Evolutionary conservation across 2,888 invertebrate genomes (phyloP).

Genomic region (Onchidella celtica): DNA sequence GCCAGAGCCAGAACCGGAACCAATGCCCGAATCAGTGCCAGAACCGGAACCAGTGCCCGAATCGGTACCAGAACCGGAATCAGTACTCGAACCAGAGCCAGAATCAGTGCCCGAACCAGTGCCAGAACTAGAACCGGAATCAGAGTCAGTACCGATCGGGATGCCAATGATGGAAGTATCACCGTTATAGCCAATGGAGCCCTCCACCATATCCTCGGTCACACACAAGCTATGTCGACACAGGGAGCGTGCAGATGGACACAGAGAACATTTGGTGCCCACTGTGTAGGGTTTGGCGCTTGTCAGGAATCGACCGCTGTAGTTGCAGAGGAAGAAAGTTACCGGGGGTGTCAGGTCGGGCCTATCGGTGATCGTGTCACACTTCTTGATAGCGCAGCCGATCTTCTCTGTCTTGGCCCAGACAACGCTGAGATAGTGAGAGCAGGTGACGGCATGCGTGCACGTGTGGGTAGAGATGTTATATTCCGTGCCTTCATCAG

Average conservation of each 20-base stretch:
- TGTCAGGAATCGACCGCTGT: background rate
- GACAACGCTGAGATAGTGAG: background rate
- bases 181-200: background rate
- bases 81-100: no score
- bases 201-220: background rate
- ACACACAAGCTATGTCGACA: background rate
- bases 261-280: background rate
- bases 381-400: background rate
- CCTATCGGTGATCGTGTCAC: background rate
- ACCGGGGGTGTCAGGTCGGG: background rate
- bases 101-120: no score
- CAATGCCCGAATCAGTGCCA: no score
- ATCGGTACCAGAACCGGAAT: no score
- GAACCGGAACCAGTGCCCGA: no score
- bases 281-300: background rate
- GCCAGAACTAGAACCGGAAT: no score
- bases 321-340: background rate
- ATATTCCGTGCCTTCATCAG: background rate
- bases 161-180: background rate
- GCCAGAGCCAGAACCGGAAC: no score
- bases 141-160: background rate
- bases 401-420: background rate
- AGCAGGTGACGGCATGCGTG: background rate
- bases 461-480: background rate
- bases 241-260: background rate